Evolutionary conservation across 2,888 invertebrate species (phyloP).

Genomic region (Lutraria lutraria): DNA sequence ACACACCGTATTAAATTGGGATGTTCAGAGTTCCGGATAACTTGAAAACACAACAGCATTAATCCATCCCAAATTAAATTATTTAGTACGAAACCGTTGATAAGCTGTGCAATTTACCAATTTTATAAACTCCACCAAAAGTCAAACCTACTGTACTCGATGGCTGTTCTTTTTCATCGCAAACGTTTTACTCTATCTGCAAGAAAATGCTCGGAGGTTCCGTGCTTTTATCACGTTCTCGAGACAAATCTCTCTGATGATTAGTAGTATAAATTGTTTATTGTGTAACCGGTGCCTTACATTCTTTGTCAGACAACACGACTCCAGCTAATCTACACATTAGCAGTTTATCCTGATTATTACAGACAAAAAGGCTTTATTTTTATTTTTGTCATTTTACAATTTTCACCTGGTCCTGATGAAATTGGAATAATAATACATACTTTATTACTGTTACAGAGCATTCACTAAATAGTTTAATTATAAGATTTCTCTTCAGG

Average conservation of each 20-base stretch:
- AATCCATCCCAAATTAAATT: not conserved
- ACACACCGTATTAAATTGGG: too few species aligned
- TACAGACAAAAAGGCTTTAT: not conserved
- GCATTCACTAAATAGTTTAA: too few species aligned
- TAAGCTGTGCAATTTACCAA: not conserved
- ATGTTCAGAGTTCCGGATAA: too few species aligned
- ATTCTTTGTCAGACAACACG: constrained; percentile 4
- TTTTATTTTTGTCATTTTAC: constrained; percentile 9
- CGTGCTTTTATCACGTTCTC: not conserved
- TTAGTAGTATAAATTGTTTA: constrained; percentile 11
- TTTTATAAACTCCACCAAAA: not conserved
- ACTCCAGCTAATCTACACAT: constrained; percentile 6
- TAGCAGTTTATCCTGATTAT: constrained; percentile 5
- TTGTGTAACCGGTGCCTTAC: not conserved
- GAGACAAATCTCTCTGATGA: not conserved
- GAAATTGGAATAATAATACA: too few species aligned
- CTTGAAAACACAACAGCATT: not conserved
- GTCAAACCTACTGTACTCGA: not conserved
- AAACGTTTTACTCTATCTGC: not conserved
- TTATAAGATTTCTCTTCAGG: too few species aligned
- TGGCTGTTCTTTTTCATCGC: not conserved
- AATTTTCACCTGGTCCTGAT: not conserved
- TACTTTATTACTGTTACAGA: too few species aligned
- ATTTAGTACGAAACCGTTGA: not conserved
- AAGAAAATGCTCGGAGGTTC: not conserved